phyloP scores from a whole-genome alignment of 2,113 vertebrate species.

The western clawed frog (Xenopus tropicalis) region UCB_Xtro_10.0 CM004450.2:70179001-70179500 shows the following conservation, averaged over 20 bases:
- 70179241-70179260: not conserved
- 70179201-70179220: conserved; percentile 36
- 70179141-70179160: conserved; percentile 36
- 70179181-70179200: conserved; percentile 17
- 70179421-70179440: no score
- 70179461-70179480: no score
- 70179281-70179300: not conserved
- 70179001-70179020: not conserved
- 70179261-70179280: not conserved
- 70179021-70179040: not conserved
- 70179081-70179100: conserved; percentile 42
- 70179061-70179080: conserved; percentile 9
- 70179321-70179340: no score
- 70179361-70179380: no score
- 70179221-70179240: not conserved
- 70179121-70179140: conserved; percentile 38
- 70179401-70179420: no score
- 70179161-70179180: conserved; percentile 30
- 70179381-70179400: no score
- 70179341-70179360: no score
- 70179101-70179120: conserved; percentile 43
- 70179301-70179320: conserved; percentile 22
- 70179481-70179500: no score
- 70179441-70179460: no score
- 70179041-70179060: conserved; percentile 13